Evolutionary conservation across 2,113 vertebrate species (phyloP).

Genomic region (Vicugna pacos): DNA sequence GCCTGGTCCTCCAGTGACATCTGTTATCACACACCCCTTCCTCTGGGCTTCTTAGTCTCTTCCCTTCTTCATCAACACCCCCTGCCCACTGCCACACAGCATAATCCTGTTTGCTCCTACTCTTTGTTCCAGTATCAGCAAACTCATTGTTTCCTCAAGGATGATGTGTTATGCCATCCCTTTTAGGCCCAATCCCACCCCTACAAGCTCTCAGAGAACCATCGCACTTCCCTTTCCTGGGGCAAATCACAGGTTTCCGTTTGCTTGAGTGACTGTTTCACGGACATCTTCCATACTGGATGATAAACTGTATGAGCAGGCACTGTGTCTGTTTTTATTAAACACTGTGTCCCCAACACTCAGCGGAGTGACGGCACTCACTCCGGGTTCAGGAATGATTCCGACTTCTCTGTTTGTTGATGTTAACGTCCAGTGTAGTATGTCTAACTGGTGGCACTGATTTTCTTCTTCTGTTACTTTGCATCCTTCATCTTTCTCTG

Average conservation of each 20-base stretch:
- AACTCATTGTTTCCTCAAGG: background rate
- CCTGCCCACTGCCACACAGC: background rate
- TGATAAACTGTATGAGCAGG: background rate
- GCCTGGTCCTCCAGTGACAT: background rate
- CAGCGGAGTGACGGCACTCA: background rate
- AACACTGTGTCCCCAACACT: background rate
- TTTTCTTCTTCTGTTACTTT: background rate
- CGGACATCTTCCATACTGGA: background rate
- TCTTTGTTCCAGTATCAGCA: background rate
- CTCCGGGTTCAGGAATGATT: background rate
- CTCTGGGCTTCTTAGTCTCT: background rate
- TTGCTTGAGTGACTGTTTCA: background rate
- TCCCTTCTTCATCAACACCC: background rate
- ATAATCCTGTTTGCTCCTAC: no score
- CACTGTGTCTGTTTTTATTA: background rate
- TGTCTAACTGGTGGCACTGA: background rate
- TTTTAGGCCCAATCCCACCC: background rate
- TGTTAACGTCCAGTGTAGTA: background rate
- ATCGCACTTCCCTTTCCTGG: background rate
- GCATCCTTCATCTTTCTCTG: background rate
- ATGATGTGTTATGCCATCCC: background rate
- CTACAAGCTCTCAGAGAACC: background rate
- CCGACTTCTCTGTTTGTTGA: slow-evolving; percentile 28
- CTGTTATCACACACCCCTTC: rapidly evolving
- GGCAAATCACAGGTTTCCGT: background rate